Evolutionary conservation across 2,888 invertebrate species (phyloP), one percentile per base, ranked within the genome.

Genomic region (Hoplodrina ambigua): DNA sequence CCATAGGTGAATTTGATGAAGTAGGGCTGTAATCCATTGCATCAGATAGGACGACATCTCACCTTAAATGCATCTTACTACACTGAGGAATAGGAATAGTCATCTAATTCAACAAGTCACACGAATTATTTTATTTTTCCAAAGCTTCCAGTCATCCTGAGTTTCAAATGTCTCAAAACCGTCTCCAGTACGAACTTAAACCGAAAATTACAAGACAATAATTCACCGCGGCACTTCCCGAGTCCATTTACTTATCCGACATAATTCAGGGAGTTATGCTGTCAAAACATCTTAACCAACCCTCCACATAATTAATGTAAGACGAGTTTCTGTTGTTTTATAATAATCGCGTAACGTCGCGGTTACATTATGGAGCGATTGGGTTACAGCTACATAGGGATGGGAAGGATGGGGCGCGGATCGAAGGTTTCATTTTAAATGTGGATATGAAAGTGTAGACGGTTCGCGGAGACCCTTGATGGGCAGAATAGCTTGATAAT

Each of bases 251-350:
- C 85, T 87, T 75, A 87, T 75, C 78, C 75, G 61, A 80, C 82
- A 84, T 89, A 89, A 89, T 88, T 90, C 85, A 87, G 85, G 83
- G 82, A 86, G 87, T 81, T 83, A 81, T 77, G 82, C 85, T 90
- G 91, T 91, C 92, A 89, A 86, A 91, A 90, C 89, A 90, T 88
- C 90, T 90, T 89, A 85, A 88, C 80, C 86, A 83, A 78, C 85
- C 81, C 82, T 75, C 87, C 85, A 85, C 85, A 87, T 89, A 91
- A 92, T 92, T 90, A 90, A 90, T 90, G 91, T 86, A 87, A 90
- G 90, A 90, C 86, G 88, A 88, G 86, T 85, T 84, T 84, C 77
- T 87, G 80, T 81, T 84, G 86, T 89, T 91, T 89, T 88, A 90
- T 90, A 89, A 91, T 90, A 89, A 90, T 88, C 89, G 86, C 85